phyloP scores from a whole-genome alignment of 2,797 vertebrate species.

The Loriculus beryllinus region DNA sequence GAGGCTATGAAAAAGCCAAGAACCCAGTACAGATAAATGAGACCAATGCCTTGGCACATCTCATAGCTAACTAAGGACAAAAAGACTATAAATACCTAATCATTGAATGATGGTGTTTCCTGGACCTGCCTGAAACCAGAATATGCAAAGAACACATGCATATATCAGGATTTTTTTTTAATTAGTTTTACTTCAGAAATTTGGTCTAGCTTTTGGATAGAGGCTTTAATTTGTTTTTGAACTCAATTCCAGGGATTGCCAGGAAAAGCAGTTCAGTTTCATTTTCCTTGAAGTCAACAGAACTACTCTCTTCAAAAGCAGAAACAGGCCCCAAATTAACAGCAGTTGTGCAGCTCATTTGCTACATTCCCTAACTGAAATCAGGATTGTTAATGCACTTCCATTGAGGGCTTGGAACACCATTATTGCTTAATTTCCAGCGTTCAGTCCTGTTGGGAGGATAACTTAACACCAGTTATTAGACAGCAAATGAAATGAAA shows the following conservation, averaged over 20 bases:
- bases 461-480: conserved; percentile 6
- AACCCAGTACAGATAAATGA: background rate
- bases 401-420: background rate
- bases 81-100: background rate
- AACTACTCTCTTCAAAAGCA: background rate
- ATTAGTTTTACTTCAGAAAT: background rate
- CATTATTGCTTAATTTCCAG: background rate
- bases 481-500: conserved; percentile 22
- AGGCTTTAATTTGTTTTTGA: conserved; percentile 21
- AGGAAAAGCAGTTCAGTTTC: background rate
- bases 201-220: background rate
- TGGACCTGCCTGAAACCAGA: background rate
- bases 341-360: background rate
- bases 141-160: background rate
- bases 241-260: background rate
- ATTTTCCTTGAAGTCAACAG: background rate
- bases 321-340: background rate
- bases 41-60: background rate
- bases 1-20: background rate
- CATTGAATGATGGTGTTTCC: background rate
- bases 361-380: background rate
- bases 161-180: background rate
- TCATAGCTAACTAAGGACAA: background rate
- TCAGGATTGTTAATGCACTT: background rate
- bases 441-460: background rate